Conservation (phyloP, 2,113 vertebrate genomes). For the Lasiurus borealis region DNA sequence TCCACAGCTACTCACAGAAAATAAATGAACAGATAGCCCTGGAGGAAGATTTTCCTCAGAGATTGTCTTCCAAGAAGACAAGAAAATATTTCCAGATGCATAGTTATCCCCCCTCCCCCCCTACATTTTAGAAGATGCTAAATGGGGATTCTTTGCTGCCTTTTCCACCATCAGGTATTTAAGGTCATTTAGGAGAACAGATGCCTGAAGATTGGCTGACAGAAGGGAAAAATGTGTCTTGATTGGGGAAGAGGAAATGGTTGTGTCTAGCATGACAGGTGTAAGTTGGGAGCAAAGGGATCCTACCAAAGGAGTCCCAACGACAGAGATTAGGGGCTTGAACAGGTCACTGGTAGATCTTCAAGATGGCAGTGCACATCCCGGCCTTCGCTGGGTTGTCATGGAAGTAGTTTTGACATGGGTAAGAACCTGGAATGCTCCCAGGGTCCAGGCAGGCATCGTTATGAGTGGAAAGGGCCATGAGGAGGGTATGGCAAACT, state of each 20-base stretch:
- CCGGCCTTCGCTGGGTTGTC: not conserved
- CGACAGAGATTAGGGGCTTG: not conserved
- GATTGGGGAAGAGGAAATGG: not conserved
- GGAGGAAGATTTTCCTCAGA: not conserved
- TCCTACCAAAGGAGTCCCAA: not conserved
- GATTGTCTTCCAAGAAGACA: slow-evolving; percentile 12
- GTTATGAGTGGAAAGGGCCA: not conserved
- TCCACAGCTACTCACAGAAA: not conserved
- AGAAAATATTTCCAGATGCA: not conserved
- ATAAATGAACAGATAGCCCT: not conserved
- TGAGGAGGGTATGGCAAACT: not conserved
- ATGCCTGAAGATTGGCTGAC: not conserved
- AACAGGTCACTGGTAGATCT: not conserved
- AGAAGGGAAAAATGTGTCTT: not conserved
- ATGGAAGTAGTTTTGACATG: not conserved
- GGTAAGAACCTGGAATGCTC: slow-evolving; percentile 35
- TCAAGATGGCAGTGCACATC: not conserved
- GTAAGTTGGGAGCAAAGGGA: not conserved
- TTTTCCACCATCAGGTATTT: not conserved
- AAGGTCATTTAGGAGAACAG: not conserved
- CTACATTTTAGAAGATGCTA: not conserved
- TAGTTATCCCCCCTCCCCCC: not conserved
- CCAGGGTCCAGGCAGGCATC: not conserved
- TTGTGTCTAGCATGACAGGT: not conserved
- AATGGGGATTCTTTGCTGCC: not conserved